phyloP scores from a whole-genome alignment of 2,113 vertebrate genomes.

The Heloderma charlesbogerti region DNA sequence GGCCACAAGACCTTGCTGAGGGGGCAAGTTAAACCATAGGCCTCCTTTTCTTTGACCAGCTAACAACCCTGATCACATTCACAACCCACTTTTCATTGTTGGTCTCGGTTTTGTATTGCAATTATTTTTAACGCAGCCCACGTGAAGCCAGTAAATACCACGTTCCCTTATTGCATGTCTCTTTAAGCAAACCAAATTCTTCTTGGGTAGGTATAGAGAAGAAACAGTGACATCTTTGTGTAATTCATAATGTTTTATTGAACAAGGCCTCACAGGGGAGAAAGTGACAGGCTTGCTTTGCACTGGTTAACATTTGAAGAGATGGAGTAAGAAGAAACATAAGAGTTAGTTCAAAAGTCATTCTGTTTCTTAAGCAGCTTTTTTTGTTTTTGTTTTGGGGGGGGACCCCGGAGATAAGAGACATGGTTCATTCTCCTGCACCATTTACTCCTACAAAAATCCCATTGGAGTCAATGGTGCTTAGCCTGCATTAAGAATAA shows the following conservation, averaged over 20 bases:
- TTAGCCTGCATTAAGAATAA: background rate
- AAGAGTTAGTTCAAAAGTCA: background rate
- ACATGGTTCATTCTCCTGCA: background rate
- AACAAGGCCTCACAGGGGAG: background rate
- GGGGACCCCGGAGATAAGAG: background rate
- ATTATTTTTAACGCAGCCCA: background rate
- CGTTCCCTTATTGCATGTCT: background rate
- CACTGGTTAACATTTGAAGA: background rate
- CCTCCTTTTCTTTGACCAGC: background rate
- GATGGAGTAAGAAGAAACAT: background rate
- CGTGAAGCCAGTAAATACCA: background rate
- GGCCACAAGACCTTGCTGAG: too few relatives aligned
- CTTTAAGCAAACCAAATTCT: background rate
- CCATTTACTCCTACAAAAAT: background rate
- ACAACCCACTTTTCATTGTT: background rate
- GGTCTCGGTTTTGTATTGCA: too few relatives aligned
- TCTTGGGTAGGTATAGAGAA: background rate
- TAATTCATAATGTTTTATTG: slow-evolving; percentile 7
- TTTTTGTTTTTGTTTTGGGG: too few relatives aligned
- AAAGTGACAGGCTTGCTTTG: background rate
- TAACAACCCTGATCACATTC: background rate
- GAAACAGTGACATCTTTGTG: background rate
- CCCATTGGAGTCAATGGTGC: background rate
- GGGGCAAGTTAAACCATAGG: background rate
- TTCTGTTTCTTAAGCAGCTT: too few relatives aligned